Evolutionary conservation across 2,797 vertebrate species (phyloP).

Genomic region (Clarias fuscus): DNA sequence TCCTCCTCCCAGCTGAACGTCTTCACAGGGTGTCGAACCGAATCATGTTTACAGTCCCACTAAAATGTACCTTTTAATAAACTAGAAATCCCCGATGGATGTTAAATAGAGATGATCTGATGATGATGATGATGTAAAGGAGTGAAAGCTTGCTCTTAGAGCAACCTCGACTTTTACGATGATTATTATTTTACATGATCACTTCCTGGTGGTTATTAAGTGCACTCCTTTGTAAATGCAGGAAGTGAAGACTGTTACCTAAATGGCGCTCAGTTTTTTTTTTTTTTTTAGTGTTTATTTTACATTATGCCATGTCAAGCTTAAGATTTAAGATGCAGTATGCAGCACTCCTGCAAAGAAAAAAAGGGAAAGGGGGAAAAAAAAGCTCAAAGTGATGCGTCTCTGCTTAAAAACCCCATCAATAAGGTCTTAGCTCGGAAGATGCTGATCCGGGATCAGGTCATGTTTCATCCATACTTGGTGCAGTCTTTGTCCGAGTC

Average conservation of each 20-base stretch:
- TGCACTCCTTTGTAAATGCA: not conserved
- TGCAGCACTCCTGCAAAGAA: not conserved
- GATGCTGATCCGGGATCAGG: slow-evolving; percentile 18
- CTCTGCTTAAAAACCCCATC: not conserved
- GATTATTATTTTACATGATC: not conserved
- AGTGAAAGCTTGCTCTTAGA: slow-evolving; percentile 4
- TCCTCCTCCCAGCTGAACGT: slow-evolving; percentile 3
- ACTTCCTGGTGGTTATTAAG: not conserved
- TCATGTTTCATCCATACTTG: not conserved
- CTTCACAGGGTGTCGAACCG: slow-evolving; percentile 21
- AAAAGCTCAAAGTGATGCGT: not conserved
- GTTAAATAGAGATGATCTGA: slow-evolving; percentile 36
- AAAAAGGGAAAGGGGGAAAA: too few species aligned
- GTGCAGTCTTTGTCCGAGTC: not conserved
- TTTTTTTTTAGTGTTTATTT: too few species aligned
- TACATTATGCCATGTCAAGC: not conserved
- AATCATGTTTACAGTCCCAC: slow-evolving; percentile 31
- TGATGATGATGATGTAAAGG: not conserved
- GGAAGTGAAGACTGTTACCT: not conserved
- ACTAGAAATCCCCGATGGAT: not conserved
- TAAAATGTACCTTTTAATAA: not conserved
- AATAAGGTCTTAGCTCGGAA: not conserved
- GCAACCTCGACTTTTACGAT: slow-evolving; percentile 3
- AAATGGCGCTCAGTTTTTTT: not conserved
- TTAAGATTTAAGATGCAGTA: not conserved